Conservation (phyloP, 2,797 vertebrate species). For the Dendrocincla fuliginosa region DNA sequence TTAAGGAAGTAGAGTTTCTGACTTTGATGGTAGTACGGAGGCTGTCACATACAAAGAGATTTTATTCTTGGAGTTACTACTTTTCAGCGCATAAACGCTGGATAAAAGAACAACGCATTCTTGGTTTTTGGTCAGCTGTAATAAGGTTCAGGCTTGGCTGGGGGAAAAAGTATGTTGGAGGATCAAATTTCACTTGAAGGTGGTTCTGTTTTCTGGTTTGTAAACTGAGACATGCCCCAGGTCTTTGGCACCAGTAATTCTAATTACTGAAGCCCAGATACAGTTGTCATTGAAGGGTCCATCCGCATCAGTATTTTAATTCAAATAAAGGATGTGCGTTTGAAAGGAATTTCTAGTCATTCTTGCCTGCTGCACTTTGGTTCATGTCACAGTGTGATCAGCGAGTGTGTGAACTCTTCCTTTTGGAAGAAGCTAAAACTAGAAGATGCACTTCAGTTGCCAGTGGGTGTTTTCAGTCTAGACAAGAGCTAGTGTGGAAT, state of each 20-base stretch:
- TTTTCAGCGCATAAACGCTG: neutral
- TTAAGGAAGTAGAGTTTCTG: neutral
- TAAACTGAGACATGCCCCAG: neutral
- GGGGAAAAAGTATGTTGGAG: neutral
- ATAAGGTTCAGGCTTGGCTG: neutral
- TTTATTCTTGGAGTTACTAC: neutral
- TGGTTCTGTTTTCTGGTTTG: neutral
- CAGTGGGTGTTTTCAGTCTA: neutral
- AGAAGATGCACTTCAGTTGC: neutral
- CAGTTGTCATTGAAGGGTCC: neutral
- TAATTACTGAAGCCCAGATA: neutral
- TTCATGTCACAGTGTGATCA: neutral
- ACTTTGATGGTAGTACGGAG: neutral
- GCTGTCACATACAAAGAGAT: fast-evolving
- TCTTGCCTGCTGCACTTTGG: neutral
- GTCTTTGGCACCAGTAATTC: neutral
- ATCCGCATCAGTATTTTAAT: neutral
- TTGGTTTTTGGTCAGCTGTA: neutral
- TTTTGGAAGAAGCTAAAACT: neutral
- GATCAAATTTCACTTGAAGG: neutral
- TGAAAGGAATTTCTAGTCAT: neutral
- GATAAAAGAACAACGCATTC: neutral
- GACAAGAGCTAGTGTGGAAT: neutral
- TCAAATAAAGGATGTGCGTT: neutral
- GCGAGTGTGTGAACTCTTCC: neutral